These are phyloP conservation scores for Hypolimnas misippus DNA, from an alignment of 2,888 invertebrate species.

Conservation along the genomic window DNA sequence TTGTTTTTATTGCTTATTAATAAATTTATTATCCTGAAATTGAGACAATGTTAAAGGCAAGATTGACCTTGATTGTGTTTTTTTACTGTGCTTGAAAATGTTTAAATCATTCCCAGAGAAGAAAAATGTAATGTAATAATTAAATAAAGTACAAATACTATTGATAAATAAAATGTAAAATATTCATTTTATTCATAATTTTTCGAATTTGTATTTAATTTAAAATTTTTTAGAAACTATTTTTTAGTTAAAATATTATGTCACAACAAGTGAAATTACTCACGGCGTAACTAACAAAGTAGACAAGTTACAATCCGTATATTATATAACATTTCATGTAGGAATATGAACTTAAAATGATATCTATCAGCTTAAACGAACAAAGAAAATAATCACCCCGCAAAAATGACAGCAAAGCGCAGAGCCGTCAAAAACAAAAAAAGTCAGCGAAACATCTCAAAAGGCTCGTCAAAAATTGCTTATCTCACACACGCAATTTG, in stretches of 20 bases:
- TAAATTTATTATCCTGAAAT: slow-evolving; percentile 4
- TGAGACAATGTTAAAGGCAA: background rate
- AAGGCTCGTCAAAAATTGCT: slow-evolving; percentile 69
- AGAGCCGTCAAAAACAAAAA: slow-evolving; percentile 51
- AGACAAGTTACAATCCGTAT: background rate
- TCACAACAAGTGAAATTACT: too few relatives aligned
- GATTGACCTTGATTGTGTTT: too few relatives aligned
- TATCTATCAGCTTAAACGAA: slow-evolving; percentile 32
- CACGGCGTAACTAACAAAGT: too few relatives aligned
- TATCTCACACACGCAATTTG: slow-evolving; percentile 84
- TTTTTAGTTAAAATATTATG: too few relatives aligned
- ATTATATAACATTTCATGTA: too few relatives aligned
- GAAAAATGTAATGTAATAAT: background rate
- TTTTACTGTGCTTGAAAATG: too few relatives aligned
- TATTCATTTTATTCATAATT: too few relatives aligned
- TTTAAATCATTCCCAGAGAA: too few relatives aligned
- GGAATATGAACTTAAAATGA: background rate
- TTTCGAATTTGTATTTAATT: too few relatives aligned
- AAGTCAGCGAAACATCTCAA: slow-evolving; percentile 49
- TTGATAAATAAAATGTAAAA: too few relatives aligned
- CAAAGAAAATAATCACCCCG: slow-evolving; percentile 34
- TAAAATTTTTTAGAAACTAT: too few relatives aligned
- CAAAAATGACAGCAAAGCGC: slow-evolving; percentile 30
- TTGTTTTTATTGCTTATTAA: slow-evolving; percentile 22
- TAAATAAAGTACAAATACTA: too few relatives aligned